Evolutionary conservation across 1,140 invertebrate species (phyloP).

Genomic region (Meloidogyne hapla): DNA sequence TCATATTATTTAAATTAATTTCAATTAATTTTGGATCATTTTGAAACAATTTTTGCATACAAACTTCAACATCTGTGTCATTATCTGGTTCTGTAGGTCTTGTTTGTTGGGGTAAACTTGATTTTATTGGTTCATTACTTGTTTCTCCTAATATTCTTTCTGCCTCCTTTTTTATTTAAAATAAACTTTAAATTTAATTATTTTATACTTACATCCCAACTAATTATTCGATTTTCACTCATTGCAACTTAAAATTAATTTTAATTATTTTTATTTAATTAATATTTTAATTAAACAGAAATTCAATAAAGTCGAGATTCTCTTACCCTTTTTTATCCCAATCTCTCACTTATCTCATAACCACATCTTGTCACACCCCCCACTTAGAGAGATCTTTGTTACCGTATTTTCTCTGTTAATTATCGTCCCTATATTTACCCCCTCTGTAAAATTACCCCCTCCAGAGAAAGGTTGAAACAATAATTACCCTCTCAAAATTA

Average conservation of each 20-base stretch:
- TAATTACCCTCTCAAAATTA: no score
- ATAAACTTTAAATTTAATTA: slow-evolving; percentile 21
- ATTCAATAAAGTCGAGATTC: no score
- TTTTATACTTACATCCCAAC: slow-evolving; percentile 33
- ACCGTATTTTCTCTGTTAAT: no score
- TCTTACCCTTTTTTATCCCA: no score
- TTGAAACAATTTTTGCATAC: slow-evolving; percentile 65
- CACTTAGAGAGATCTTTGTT: no score
- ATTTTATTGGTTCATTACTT: slow-evolving; percentile 53
- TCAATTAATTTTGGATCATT: slow-evolving; percentile 65
- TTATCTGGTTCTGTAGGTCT: slow-evolving; percentile 66
- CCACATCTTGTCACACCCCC: no score
- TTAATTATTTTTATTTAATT: not conserved
- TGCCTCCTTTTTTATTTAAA: slow-evolving; percentile 56
- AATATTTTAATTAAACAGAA: no score
- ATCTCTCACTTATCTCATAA: no score
- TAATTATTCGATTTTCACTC: slow-evolving; percentile 45
- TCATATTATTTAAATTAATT: slow-evolving; percentile 65
- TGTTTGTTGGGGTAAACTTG: slow-evolving; percentile 58
- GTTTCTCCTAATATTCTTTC: slow-evolving; percentile 59
- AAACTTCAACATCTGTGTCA: slow-evolving; percentile 67
- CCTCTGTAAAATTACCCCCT: no score
- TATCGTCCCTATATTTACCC: no score
- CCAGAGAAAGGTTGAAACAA: no score
- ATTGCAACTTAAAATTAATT: slow-evolving; percentile 34